Base-by-base conservation (phyloP, 1,140 invertebrate species). In the Sitobion miscanthi region DNA sequence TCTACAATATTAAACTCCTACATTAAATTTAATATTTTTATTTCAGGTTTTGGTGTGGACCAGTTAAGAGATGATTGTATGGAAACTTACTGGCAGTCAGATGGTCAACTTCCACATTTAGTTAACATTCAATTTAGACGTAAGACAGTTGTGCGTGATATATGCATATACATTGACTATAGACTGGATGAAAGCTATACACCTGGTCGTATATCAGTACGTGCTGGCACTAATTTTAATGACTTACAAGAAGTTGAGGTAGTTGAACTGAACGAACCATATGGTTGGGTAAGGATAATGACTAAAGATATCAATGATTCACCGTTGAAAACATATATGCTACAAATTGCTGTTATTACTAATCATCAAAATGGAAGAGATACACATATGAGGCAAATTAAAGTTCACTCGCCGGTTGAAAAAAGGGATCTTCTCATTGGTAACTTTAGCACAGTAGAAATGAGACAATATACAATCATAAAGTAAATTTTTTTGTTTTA, bases 161-260 rank as follows among this genome's bases (percentile, higher is more conserved):
- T 99, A 93, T 99, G 98, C 95, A 98, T 99, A 93, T 99, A 99
- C 95, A 98, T 98, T 1, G 99, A 99, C 95, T 99, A 98, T 95
- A 99, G 99, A 95, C 95, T 99, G 30, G 99, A 99, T 96, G 99
- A 99, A 96, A 99, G 99, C 95, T 99, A 99, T 94, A 99, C 99
- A 4, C 99, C 99, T 1, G 99, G 98, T 94, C 97, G 97, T 95
- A 98, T 99, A 94, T 99, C 98, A 4, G 97, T 99, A 93, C 96
- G 99, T 94, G 98, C 98, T 85, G 99, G 99, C 17, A 99, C 98
- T 88, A 98, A 99, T 95, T 99, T 99, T 94, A 99, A 99, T 95
- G 99, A 99, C 96, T 96, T 99, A n/a, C 98, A 99, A 95, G 99
- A 99, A 95, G 97, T 99, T 77, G 98, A 99, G 96, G 97, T 99